A percentile compares a stretch with the other conserved stretches of the same genome.
Conservation (phyloP, 2,888 invertebrate genomes). For the Aproaerema taeniolella region DNA sequence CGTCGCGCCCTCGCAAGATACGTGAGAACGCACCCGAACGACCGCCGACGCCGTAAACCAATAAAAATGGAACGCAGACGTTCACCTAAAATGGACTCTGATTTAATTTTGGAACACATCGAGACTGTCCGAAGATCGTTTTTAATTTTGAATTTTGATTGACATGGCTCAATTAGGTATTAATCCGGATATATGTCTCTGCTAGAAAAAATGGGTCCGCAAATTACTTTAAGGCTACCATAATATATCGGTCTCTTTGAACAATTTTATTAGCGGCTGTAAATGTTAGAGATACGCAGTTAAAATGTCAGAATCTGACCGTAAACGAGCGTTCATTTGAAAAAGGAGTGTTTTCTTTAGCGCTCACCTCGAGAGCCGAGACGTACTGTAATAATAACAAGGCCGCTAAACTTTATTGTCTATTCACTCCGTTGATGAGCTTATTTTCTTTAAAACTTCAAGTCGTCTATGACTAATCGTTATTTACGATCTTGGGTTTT, state of each 20-base stretch:
- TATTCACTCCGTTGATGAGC: conserved; percentile 63
- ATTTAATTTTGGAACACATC: conserved; percentile 39
- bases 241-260: conserved; percentile 62
- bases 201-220: conserved; percentile 29
- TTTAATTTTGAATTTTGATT: conserved; percentile 51
- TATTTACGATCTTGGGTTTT: conserved; percentile 42
- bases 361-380: conserved; percentile 33
- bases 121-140: conserved; percentile 25
- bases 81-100: conserved; percentile 31
- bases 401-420: conserved; percentile 59
- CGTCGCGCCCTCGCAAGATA: conserved; percentile 42
- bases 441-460: conserved; percentile 62
- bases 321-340: conserved; percentile 64
- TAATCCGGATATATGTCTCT: conserved; percentile 30
- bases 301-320: conserved; percentile 70
- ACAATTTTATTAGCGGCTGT: conserved; percentile 62
- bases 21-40: conserved; percentile 51
- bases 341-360: conserved; percentile 70
- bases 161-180: conserved; percentile 36
- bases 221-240: conserved; percentile 49
- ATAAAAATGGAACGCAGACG: conserved; percentile 49
- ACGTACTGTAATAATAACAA: conserved; percentile 59
- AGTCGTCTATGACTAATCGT: conserved; percentile 59
- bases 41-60: conserved; percentile 27
- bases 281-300: conserved; percentile 65